Evolutionary conservation across 2,797 vertebrate genomes (phyloP).

Genomic region (Anabas testudineus): DNA sequence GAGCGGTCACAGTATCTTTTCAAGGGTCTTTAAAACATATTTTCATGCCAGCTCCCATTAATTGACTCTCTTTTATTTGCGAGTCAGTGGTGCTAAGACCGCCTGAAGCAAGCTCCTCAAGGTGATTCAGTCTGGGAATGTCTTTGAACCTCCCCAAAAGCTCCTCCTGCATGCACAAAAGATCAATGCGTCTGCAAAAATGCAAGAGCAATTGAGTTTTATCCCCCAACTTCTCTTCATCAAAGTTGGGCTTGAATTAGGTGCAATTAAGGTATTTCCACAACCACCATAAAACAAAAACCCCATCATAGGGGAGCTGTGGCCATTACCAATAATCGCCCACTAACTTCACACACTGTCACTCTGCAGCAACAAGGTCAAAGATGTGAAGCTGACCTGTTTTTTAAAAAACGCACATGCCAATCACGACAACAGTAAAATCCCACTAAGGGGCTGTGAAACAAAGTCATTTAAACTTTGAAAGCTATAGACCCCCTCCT

Average conservation of each 20-base stretch:
- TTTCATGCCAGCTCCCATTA: conserved; percentile 42
- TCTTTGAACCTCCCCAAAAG: conserved; percentile 72
- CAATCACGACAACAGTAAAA: conserved; percentile 65
- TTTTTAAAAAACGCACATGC: conserved; percentile 46
- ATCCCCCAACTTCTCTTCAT: conserved; percentile 48
- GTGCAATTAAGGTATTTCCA: conserved; percentile 75
- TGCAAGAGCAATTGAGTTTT: conserved; percentile 36
- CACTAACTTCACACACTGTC: conserved; percentile 70
- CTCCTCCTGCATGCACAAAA: conserved; percentile 61
- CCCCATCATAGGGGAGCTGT: conserved; percentile 42
- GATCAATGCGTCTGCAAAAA: conserved; percentile 65
- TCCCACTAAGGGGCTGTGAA: conserved; percentile 48
- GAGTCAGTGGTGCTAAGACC: conserved; percentile 49
- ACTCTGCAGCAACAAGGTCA: conserved; percentile 72
- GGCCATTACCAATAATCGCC: conserved; percentile 59
- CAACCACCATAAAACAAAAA: conserved; percentile 71
- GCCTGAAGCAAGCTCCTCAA: conserved; percentile 78
- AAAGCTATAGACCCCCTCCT: conserved; percentile 50
- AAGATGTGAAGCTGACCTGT: conserved; percentile 67
- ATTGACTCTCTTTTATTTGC: conserved; percentile 54
- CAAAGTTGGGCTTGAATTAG: conserved; percentile 69
- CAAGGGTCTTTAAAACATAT: conserved; percentile 65
- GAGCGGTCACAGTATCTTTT: conserved; percentile 44
- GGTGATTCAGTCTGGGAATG: conserved; percentile 69
- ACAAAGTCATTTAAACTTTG: conserved; percentile 67